Base-by-base conservation (phyloP, 2,888 invertebrate species). In the Drosophila rubida region DNA sequence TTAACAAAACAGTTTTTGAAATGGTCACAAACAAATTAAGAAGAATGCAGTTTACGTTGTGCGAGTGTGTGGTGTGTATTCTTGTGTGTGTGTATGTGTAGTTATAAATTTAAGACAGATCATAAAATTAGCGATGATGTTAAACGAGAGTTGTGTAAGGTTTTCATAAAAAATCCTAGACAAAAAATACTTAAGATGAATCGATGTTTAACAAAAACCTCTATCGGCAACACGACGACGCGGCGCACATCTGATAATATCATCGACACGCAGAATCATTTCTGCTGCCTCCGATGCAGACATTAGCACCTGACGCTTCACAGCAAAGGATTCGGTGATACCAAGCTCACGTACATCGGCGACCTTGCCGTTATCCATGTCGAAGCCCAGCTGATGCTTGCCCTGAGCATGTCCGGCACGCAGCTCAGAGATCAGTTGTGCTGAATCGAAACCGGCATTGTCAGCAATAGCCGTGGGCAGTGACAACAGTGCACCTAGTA, bases 391-490 rank as follows among this genome's bases (percentile, higher is more conserved):
- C 6, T 94, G 94, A 1, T 96, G 95, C 67, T 96, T 94, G 51
- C 97, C 97, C 82, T 95, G 95, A 37, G 96, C 96, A 92, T 99
- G 99, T 7, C 95, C 94, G 7, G 99, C 99, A 74, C 98, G 93
- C 67, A 99, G 93, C 82, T 97, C 95, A n/a, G 98, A 96, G 59
- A 99, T 94, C 69, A 99, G 94, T 87, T 99, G 97, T 0, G 99
- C 97, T 44, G 98, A 98, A 93, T 99, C 99, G 91, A 97, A 98
- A 64, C 99, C 99, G 63, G 97, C 99, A 93, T 99, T 99, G 92
- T 99, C 99, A 35, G 99, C 98, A 74, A 99, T 99, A 59, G 97
- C 97, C 19, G 97, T 97, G 0, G 99, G 99, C 80, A 99, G 93
- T 83, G 97, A 94, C 67, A 96, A 94, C 45, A 99, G 94, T 14